Percentiles rank a stretch among this genome's conserved stretches.
Conservation (phyloP, 2,888 invertebrate species). For the Capitulum mitella region DNA sequence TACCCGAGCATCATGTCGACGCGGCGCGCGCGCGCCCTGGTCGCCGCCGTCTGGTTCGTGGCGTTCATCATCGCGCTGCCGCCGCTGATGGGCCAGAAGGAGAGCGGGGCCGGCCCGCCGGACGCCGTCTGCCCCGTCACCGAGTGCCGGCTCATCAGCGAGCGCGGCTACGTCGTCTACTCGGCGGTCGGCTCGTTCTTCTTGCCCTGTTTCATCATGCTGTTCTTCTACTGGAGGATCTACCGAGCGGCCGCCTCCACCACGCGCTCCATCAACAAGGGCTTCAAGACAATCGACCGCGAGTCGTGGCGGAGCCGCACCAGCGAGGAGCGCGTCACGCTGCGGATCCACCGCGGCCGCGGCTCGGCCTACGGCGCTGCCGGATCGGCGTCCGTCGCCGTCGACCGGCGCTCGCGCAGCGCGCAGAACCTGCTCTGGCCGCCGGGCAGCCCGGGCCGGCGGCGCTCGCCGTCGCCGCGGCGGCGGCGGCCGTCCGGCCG, state of each 20-base stretch:
- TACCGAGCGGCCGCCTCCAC: conserved; percentile 89
- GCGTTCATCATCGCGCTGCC: conserved; percentile 96
- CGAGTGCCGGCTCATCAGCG: conserved; percentile 78
- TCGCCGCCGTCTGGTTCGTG: conserved; percentile 88
- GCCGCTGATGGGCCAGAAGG: conserved; percentile 89
- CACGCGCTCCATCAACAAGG: conserved; percentile 81
- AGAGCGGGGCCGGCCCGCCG: conserved; percentile 41
- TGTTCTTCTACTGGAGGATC: conserved; percentile 96
- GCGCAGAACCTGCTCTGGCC: neutral
- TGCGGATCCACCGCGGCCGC: conserved; percentile 78
- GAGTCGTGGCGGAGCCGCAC: conserved; percentile 54
- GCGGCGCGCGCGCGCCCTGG: conserved; percentile 72
- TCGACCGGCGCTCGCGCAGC: conserved; percentile 29
- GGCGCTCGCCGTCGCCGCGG: neutral
- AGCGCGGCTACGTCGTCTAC: conserved; percentile 91
- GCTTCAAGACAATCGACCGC: conserved; percentile 48
- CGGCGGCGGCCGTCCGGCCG: conserved; percentile 20
- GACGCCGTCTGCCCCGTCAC: conserved; percentile 63
- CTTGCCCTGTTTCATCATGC: conserved; percentile 94
- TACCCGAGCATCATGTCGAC: conserved; percentile 82
- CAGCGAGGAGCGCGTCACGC: conserved; percentile 69
- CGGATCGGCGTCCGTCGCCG: conserved; percentile 41
- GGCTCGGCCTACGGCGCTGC: conserved; percentile 36
- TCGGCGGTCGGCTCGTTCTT: conserved; percentile 97
- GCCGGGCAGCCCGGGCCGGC: neutral